Evolutionary conservation across 2,888 invertebrate genomes (phyloP), one percentile per base, ranked within the genome.

Genomic region (Stenichneumon culpator): DNA sequence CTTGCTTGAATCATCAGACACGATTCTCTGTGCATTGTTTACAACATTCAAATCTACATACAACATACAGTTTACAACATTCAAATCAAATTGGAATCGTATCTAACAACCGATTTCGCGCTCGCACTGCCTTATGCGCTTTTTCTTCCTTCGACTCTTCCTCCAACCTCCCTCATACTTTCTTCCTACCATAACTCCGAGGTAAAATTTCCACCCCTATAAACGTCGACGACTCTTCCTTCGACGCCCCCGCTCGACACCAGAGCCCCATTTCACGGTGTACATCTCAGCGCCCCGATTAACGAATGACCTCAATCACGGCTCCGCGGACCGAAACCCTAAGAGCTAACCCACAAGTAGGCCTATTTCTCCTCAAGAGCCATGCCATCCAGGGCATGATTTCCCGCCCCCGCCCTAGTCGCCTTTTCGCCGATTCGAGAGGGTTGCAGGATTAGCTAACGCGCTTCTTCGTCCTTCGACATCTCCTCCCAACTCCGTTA

Each of bases 381-480:
- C 14, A 22, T 28, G 2, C 14, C 14, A 11, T 14, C 28, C n/a
- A 39, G 3, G 6, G 11, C 14, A 44, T 44, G 6, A 22, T 67
- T 52, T 16, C 19, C 6, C 67, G 14, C 54, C 6, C 28, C 32
- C 57, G 44, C 52, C 25, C 60, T 25, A 57, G 57, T 65, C 39
- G 50, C 79, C 69, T 47, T 70, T 69, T 32, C 36, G 39, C 47
- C 79, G 70, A 78, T 70, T 73, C 39, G 52, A 50, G 32, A 82
- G 44, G 47, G 67, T 39, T 70, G 14, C 50, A 28, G 47, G 70
- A 79, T 81, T 73, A 70, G 82, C 70, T 70, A 74, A 84, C 69
- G 78, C n/a, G 68, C 54, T 54, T 84, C 73, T 81, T 65, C 63
- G 67, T 67, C 74, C 39, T 77, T 77, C 77, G 47, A 74, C 68